These are phyloP conservation scores for Busseola fusca DNA, from an alignment of 2,888 invertebrate species.

Conservation along the genomic window DNA sequence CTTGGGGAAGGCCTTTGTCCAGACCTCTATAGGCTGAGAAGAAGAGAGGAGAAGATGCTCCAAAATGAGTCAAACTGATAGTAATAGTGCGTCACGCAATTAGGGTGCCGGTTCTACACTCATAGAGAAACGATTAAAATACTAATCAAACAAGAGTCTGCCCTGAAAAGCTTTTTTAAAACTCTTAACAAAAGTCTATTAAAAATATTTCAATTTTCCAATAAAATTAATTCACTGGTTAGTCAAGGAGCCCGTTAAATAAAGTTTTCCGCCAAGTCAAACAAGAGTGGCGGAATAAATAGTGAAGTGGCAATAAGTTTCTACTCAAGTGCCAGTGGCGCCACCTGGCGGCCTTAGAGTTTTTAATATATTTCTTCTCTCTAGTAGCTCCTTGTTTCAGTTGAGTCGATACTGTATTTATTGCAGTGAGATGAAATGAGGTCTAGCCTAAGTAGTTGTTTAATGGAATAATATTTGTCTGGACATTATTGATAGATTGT, in stretches of 20 bases:
- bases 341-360: conserved; percentile 49
- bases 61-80: too few species aligned
- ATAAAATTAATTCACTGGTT: conserved; percentile 37
- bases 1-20: too few species aligned
- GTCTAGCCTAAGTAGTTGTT: conserved; percentile 24
- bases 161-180: not conserved
- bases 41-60: too few species aligned
- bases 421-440: conserved; percentile 42
- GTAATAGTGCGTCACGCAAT: not conserved
- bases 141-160: not conserved
- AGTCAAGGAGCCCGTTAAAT: conserved; percentile 29
- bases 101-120: not conserved
- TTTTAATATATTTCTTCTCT: conserved; percentile 59
- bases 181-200: conserved; percentile 33
- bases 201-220: conserved; percentile 22
- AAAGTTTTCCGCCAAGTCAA: conserved; percentile 57
- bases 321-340: conserved; percentile 20
- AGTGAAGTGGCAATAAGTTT: conserved; percentile 61
- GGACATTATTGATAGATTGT: not conserved
- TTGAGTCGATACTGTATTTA: conserved; percentile 48
- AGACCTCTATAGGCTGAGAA: too few species aligned
- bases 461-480: conserved; percentile 29
- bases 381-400: conserved; percentile 28
- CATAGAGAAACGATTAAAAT: not conserved
- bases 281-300: conserved; percentile 51